Evolutionary conservation across 2,113 vertebrate genomes (phyloP).

Genomic region (Alligator sinensis): DNA sequence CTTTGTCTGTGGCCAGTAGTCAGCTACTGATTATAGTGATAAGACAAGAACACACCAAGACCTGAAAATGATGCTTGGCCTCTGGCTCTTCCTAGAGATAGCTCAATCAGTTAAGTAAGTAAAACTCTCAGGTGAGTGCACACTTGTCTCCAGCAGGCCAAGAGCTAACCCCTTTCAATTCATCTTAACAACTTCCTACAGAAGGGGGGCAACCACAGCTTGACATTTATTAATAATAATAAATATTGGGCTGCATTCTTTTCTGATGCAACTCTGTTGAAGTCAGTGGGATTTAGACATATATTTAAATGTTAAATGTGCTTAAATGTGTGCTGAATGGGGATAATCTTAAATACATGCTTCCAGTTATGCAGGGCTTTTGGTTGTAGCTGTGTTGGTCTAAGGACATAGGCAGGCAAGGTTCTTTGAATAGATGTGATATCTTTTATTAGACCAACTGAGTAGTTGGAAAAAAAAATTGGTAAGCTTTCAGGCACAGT

Average conservation of each 20-base stretch:
- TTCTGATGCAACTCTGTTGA: accelerated
- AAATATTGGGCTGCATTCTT: not conserved
- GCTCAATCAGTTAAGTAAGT: slow-evolving; percentile 61
- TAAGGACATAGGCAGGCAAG: too few relatives aligned
- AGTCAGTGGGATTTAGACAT: not conserved
- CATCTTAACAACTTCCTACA: not conserved
- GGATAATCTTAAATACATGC: not conserved
- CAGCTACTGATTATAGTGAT: slow-evolving; percentile 68
- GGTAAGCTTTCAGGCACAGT: too few relatives aligned
- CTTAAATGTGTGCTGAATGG: not conserved
- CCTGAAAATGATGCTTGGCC: slow-evolving; percentile 70
- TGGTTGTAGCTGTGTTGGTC: too few relatives aligned
- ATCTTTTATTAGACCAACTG: too few relatives aligned
- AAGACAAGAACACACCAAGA: slow-evolving; percentile 60
- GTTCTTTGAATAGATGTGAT: too few relatives aligned
- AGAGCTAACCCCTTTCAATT: slow-evolving; percentile 54
- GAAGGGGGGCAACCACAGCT: not conserved
- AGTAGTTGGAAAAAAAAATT: too few relatives aligned
- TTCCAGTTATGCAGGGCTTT: not conserved
- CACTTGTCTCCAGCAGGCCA: slow-evolving; percentile 46
- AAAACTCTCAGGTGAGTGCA: slow-evolving; percentile 21
- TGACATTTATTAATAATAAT: not conserved
- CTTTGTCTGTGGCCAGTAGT: slow-evolving; percentile 69
- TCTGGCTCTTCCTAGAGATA: slow-evolving; percentile 63
- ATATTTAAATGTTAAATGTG: not conserved